These are phyloP conservation scores for Ahaetulla prasina DNA, from an alignment of 2,113 vertebrate genomes.

Conservation along the genomic window DNA sequence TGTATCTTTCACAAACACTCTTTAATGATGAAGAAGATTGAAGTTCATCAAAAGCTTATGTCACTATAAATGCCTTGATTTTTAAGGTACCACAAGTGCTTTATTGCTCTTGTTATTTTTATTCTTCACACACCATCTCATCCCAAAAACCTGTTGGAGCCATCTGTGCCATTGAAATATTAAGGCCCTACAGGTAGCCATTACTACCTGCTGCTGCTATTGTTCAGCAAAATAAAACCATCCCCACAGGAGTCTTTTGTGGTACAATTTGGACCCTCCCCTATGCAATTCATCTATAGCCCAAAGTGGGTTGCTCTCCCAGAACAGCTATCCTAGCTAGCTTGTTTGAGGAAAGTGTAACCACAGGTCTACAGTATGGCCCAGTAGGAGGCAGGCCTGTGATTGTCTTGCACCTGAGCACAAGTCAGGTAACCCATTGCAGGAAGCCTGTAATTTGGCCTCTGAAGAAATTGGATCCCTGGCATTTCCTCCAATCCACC, in stretches of 20 bases:
- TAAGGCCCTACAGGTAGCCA: conserved; percentile 12
- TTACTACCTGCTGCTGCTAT: conserved; percentile 30
- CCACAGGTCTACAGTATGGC: conserved; percentile 22
- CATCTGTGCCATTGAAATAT: conserved; percentile 23
- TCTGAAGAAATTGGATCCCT: conserved; percentile 17
- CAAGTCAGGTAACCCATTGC: conserved; percentile 51
- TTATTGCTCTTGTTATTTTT: background rate
- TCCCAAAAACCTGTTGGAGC: background rate
- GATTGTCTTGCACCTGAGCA: conserved; percentile 43
- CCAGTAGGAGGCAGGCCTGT: conserved; percentile 32
- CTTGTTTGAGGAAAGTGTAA: conserved; percentile 16
- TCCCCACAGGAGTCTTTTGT: conserved; percentile 21
- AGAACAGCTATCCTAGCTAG: conserved; percentile 48
- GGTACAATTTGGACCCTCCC: background rate
- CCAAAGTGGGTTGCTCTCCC: conserved; percentile 40
- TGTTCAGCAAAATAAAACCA: conserved; percentile 12
- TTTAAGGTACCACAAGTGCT: background rate
- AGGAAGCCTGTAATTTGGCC: conserved; percentile 61
- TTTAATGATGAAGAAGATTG: background rate
- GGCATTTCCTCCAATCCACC: conserved; percentile 4
- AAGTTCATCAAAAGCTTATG: background rate
- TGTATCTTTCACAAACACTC: background rate
- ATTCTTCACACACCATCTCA: background rate
- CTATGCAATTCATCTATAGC: conserved; percentile 22
- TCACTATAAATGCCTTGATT: background rate